A percentile compares a stretch with the other conserved stretches of the same genome.
Evolutionary conservation across 2,113 vertebrate species (phyloP).

Genomic region (Centropus bengalensis): DNA sequence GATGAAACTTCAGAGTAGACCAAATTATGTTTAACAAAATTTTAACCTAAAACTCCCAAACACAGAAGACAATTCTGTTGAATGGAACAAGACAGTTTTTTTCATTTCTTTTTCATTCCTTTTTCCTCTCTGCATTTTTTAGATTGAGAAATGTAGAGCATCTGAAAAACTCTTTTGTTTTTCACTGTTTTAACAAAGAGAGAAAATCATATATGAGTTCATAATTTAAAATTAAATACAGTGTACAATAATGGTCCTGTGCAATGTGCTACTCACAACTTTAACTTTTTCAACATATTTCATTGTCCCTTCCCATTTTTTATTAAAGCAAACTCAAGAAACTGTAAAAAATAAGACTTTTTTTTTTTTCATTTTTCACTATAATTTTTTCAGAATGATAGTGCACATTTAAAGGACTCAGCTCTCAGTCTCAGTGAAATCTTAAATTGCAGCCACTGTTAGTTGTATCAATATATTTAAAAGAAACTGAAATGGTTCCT

Average conservation of each 20-base stretch:
- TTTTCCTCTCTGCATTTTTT: neutral
- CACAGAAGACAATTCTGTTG: neutral
- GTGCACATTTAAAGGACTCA: neutral
- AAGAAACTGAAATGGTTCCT: neutral
- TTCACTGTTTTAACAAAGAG: slow-evolving; percentile 3
- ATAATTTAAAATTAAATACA: neutral
- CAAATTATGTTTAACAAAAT: neutral
- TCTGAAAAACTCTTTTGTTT: neutral
- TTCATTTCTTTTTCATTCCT: neutral
- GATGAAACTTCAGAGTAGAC: neutral
- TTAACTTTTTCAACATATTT: neutral
- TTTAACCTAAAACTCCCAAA: neutral
- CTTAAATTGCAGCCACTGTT: neutral
- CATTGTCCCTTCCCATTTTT: neutral
- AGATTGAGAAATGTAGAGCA: neutral
- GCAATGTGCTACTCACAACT: neutral
- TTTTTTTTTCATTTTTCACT: too few relatives aligned
- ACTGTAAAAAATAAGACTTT: neutral
- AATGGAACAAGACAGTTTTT: neutral
- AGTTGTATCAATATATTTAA: neutral
- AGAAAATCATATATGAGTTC: neutral
- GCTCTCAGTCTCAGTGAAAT: neutral
- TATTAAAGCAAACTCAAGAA: neutral
- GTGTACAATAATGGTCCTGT: neutral
- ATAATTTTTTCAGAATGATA: neutral